phyloP scores from a whole-genome alignment of 1,140 invertebrate species.

The Cotesia vestalis region DNA sequence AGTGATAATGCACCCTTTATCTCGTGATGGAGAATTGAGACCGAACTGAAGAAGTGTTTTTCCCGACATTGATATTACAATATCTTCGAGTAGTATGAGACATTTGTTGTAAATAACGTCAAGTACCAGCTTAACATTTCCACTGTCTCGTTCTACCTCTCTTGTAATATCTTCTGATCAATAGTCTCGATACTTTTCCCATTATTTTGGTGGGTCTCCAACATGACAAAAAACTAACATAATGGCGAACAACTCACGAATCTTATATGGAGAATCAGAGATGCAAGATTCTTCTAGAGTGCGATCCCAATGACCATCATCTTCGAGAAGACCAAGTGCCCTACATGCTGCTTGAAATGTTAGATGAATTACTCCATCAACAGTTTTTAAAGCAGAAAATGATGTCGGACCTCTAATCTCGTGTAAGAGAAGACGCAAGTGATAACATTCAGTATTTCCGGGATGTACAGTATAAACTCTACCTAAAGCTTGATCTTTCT shows the following conservation, averaged over 20 bases:
- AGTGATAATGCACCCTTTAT: neutral
- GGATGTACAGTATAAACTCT: conserved; percentile 58
- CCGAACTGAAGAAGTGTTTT: conserved; percentile 10
- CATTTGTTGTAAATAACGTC: conserved; percentile 14
- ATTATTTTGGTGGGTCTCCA: conserved; percentile 20
- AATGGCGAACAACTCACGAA: conserved; percentile 34
- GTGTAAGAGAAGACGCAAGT: conserved; percentile 59
- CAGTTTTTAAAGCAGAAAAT: conserved; percentile 56
- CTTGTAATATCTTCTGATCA: neutral
- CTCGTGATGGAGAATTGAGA: neutral
- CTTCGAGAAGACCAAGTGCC: conserved; percentile 47
- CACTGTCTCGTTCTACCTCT: neutral
- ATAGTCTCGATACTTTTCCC: conserved; percentile 23
- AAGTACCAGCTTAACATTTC: neutral
- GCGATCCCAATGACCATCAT: conserved; percentile 51
- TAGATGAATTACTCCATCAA: conserved; percentile 46
- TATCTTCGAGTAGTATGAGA: conserved; percentile 12
- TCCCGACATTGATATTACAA: conserved; percentile 17
- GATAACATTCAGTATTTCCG: conserved; percentile 57
- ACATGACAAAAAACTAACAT: conserved; percentile 37
- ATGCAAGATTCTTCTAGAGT: conserved; percentile 29
- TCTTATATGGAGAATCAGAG: conserved; percentile 28
- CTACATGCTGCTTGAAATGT: conserved; percentile 54
- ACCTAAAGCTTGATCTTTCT: conserved; percentile 49
- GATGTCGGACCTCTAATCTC: conserved; percentile 57